Evolutionary conservation across 2,113 vertebrate species (phyloP).

Genomic region (zebrafish (Danio rerio)): GRCz12tu NC_133180.1:23373501-23374000

Average conservation of each 20-base stretch:
- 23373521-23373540: no score
- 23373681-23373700: not conserved
- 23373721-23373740: not conserved
- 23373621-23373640: no score
- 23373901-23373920: not conserved
- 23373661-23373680: not conserved
- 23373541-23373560: no score
- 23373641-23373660: not conserved
- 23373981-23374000: constrained; percentile 20
- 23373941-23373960: not conserved
- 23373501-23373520: no score
- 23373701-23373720: not conserved
- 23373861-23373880: not conserved
- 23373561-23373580: no score
- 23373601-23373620: no score
- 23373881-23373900: not conserved
- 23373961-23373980: constrained; percentile 1
- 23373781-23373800: not conserved
- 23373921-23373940: not conserved
- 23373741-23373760: not conserved
- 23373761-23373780: not conserved
- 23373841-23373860: not conserved
- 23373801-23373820: constrained; percentile 26
- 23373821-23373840: constrained; percentile 18
- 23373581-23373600: no score